Evolutionary conservation across 2,797 vertebrate species (phyloP).

Genomic region (Neopelma chrysocephalum): DNA sequence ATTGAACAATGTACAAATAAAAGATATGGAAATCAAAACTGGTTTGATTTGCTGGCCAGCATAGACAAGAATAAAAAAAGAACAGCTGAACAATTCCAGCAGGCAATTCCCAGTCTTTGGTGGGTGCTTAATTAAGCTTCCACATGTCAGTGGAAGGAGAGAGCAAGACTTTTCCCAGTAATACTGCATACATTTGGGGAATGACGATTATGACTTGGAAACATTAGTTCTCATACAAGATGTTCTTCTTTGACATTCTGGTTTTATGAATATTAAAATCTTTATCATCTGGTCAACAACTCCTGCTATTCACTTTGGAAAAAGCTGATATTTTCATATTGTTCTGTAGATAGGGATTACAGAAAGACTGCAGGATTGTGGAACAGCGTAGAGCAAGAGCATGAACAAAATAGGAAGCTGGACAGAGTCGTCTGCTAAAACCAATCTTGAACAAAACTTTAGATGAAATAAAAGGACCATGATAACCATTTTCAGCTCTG

Average conservation of each 20-base stretch:
- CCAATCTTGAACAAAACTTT: not conserved
- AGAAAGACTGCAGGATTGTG: not conserved
- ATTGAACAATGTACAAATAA: conserved; percentile 35
- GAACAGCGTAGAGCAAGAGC: not conserved
- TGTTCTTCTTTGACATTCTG: conserved; percentile 53
- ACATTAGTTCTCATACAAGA: conserved; percentile 49
- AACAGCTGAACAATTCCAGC: not conserved
- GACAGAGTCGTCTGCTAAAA: not conserved
- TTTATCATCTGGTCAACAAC: conserved; percentile 58
- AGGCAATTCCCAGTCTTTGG: conserved; percentile 12
- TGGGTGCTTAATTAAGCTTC: conserved; percentile 30
- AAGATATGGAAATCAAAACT: conserved; percentile 53
- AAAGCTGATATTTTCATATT: not conserved
- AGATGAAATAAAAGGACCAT: not conserved
- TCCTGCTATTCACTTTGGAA: conserved; percentile 16
- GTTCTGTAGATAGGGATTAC: not conserved
- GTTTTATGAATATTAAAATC: conserved; percentile 58
- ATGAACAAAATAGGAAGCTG: not conserved
- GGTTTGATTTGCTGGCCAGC: conserved; percentile 50
- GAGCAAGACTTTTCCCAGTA: not conserved
- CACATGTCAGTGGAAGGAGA: not conserved
- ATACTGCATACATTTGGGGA: not conserved
- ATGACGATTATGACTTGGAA: conserved; percentile 17
- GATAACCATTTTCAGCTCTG: not conserved
- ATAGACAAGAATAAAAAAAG: conserved; percentile 4